Base-by-base conservation (phyloP, 2,888 invertebrate genomes). In the Mimachlamys varia region DNA sequence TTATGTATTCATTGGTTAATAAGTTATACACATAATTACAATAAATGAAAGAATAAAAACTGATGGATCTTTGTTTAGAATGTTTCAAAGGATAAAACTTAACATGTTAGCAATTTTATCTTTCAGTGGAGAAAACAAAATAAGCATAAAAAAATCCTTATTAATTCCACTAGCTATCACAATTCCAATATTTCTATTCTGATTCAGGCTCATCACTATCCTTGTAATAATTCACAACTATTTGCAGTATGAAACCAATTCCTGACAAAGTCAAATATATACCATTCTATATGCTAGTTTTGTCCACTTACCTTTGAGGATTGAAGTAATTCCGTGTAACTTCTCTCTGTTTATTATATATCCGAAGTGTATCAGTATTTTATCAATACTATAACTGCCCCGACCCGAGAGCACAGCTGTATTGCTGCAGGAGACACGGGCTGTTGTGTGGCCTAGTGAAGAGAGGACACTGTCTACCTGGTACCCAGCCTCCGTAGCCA, bases 401-500 rank as follows among this genome's bases (percentile, higher is more conserved):
- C 33, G 27, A 76, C 62, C 62, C n/a, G 53, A 62, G 62, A 62
- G 62, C 53, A 53, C 53, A 22, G 62, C 17, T 62, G 62, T n/a
- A 22, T n/a, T 76, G 33, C 76, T 76, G 76, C 76, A 27, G 76
- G 76, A 27, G 76, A 76, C 58, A 53, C 15, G 53, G 53, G 53
- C 62, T 33, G 76, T n/a, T 58, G 12, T 27, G 53, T 76, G 76
- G 76, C 33, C 76, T 76, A 76, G 12, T 76, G 76, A 76, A 33
- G 76, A 76, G 62, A 27, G 27, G 27, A 76, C 7, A 44, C 44
- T 5, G 33, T 76, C 76, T 76, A 76, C 76, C 76, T 76, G 76
- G 76, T 22, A 22, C 76, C 27, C 27, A 76, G 76, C 76, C 76
- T 76, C 76, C 33, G 76, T 76, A 76, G 62, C 53, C 53, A 53